Base-by-base conservation (phyloP, 2,797 vertebrate genomes). In the Dromococcyx pavoninus region DNA sequence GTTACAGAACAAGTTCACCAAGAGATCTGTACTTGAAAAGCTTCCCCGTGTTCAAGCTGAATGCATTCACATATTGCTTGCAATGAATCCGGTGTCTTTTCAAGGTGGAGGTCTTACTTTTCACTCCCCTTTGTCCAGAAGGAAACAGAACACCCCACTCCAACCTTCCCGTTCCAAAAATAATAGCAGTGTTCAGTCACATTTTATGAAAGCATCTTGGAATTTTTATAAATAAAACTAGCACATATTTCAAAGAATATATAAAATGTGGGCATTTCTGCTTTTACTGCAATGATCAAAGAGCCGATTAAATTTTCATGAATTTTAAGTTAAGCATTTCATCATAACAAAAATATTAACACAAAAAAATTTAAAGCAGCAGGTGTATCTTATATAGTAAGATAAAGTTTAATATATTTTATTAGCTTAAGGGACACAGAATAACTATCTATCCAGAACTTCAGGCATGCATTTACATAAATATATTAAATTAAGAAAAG, bases 401-500 rank as follows among this genome's bases (percentile, higher is more conserved):
- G 96, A 97, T 98, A 97, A 97, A 97, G 97, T 97, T 98, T 98
- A 98, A 98, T 98, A 97, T 97, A 97, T 98, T 97, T 98, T 97
- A 97, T 98, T 97, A 98, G 74, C 96, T 98, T 97, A 97, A 97
- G 95, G 92, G 95, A 97, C 97, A 97, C 95, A 97, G 97, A 97
- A 97, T 97, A 97, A 90, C 97, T 97, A 95, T 96, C 97, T 98
- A 97, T 95, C 89, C 92, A 97, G 89, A 97, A 97, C 95, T 97
- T 96, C 94, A 96, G 95, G 98, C 98, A 98, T 98, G 98, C 98
- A 97, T 97, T 98, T 98, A 98, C 97, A 98, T 98, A 97, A 97
- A 98, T 97, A 98, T 97, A 98, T 98, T 98, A 98, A 98, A 98
- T 98, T 98, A 98, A 97, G 96, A 96, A 97, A 98, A 96, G 96